Evolutionary conservation across 2,888 invertebrate genomes (phyloP).

Genomic region (Tetramorium bicarinatum): DNA sequence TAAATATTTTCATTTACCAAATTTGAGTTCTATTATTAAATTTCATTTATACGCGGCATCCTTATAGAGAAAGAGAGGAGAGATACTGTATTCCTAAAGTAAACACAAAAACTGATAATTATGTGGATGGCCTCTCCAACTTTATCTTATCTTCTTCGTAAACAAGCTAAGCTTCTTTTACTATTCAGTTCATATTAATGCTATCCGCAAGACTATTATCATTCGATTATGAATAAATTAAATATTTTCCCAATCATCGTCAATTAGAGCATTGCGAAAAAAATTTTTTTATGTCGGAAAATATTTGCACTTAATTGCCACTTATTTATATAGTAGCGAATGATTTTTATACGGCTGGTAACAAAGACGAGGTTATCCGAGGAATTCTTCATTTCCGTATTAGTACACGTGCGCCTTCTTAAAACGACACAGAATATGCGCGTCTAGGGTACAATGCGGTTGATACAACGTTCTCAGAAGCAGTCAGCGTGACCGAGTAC

Average conservation of each 20-base stretch:
- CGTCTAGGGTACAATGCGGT: conserved; percentile 53
- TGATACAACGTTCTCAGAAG: conserved; percentile 75
- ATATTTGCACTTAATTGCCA: background rate
- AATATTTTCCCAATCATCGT: background rate
- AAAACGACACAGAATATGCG: conserved; percentile 22
- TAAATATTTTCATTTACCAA: background rate
- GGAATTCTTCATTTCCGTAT: conserved; percentile 8
- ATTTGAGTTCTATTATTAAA: background rate
- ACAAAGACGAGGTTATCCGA: background rate
- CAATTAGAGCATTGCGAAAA: background rate
- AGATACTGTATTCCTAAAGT: background rate
- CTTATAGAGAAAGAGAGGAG: background rate
- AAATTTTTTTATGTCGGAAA: background rate
- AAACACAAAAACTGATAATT: conserved; percentile 20
- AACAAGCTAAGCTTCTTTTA: background rate
- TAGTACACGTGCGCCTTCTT: background rate
- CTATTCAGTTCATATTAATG: background rate
- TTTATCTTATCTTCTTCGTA: conserved; percentile 24
- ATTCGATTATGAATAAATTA: background rate
- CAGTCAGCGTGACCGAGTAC: conserved; percentile 70
- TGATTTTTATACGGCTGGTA: background rate
- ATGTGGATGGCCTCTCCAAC: background rate
- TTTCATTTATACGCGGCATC: background rate
- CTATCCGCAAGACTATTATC: background rate
- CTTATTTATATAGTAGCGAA: background rate